Evolutionary conservation across 2,113 vertebrate species (phyloP).

Genomic region (Burhinus oedicnemus): DNA sequence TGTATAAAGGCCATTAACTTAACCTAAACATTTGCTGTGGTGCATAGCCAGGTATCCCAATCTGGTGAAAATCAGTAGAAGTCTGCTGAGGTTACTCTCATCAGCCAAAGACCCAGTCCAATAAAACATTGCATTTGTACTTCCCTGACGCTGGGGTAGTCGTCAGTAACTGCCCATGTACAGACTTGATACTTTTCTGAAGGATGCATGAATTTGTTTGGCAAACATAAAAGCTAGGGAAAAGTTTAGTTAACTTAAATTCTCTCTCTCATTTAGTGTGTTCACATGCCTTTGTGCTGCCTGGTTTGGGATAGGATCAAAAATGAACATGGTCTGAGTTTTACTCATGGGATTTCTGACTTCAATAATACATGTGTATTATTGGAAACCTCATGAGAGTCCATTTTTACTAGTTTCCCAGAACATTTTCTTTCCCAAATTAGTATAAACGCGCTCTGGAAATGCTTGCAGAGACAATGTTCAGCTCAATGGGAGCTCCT

Average conservation of each 20-base stretch:
- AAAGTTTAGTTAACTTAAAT: conserved; percentile 11
- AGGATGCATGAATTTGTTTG: conserved; percentile 1
- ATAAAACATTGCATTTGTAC: neutral
- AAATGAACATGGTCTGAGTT: conserved; percentile 24
- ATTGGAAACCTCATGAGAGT: conserved; percentile 62
- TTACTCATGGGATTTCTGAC: conserved; percentile 58
- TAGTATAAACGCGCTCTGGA: conserved; percentile 13
- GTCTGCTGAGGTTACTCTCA: conserved; percentile 38
- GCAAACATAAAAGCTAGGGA: conserved; percentile 5
- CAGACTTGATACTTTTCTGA: neutral
- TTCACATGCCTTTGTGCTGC: conserved; percentile 19
- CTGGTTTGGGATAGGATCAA: conserved; percentile 56
- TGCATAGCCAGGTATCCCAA: conserved; percentile 24
- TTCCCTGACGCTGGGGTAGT: neutral
- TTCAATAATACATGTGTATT: conserved; percentile 55
- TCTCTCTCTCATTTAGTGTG: neutral
- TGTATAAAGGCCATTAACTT: neutral
- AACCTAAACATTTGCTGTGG: conserved; percentile 43
- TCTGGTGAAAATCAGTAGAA: conserved; percentile 21
- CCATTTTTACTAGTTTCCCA: conserved; percentile 54
- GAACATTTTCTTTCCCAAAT: conserved; percentile 47
- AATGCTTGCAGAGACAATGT: conserved; percentile 13
- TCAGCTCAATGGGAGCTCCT: conserved; percentile 1
- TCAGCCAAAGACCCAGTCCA: neutral
- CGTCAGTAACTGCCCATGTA: neutral